Conservation (phyloP, 2,888 invertebrate genomes). For the Cheilosia scutellata region DNA sequence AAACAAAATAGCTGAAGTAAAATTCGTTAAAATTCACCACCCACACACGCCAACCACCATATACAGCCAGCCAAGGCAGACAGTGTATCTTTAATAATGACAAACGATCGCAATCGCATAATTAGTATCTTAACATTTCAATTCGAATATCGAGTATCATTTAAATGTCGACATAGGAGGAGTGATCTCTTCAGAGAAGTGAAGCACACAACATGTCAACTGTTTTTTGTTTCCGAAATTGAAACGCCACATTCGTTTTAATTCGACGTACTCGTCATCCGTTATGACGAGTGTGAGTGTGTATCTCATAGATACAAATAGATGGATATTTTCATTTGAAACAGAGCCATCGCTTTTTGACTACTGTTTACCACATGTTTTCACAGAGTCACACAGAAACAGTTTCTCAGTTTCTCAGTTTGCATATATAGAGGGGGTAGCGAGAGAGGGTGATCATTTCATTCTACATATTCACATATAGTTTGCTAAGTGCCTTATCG, state of each 20-base stretch:
- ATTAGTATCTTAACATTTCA: constrained; percentile 72
- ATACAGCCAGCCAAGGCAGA: constrained; percentile 16
- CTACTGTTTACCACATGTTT: constrained; percentile 57
- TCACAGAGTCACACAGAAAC: too few relatives aligned
- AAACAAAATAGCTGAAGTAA: not conserved
- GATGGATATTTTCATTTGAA: constrained; percentile 13
- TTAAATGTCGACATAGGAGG: constrained; percentile 11
- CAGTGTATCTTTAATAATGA: constrained; percentile 57
- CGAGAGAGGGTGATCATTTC: constrained; percentile 1
- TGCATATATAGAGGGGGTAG: not conserved
- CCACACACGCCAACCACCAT: constrained; percentile 54
- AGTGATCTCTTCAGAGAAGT: constrained; percentile 29
- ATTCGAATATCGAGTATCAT: constrained; percentile 65
- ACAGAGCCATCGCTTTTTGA: constrained; percentile 42
- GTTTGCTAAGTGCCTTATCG: constrained; percentile 56
- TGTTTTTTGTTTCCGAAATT: constrained; percentile 19
- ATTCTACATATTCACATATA: not conserved
- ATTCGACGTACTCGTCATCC: constrained; percentile 53
- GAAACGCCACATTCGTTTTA: constrained; percentile 52
- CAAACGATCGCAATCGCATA: constrained; percentile 66
- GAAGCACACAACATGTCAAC: constrained; percentile 21
- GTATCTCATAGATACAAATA: constrained; percentile 38
- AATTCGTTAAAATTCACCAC: constrained; percentile 60
- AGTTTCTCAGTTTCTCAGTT: too few relatives aligned
- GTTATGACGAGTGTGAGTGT: constrained; percentile 22